These are phyloP conservation scores for Acrocera orbiculus DNA, from an alignment of 2,888 invertebrate species.

Conservation along the genomic window DNA sequence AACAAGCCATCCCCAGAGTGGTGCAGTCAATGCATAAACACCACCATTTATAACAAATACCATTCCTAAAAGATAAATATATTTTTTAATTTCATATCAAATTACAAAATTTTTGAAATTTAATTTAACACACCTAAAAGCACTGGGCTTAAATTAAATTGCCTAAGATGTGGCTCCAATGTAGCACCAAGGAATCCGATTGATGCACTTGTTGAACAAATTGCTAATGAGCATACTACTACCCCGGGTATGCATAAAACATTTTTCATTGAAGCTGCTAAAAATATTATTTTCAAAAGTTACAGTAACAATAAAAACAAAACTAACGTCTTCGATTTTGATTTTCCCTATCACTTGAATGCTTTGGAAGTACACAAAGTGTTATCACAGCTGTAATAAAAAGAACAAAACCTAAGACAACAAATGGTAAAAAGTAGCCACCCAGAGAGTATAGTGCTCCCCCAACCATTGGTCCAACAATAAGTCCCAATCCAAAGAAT, in stretches of 20 bases:
- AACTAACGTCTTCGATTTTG: slow-evolving; percentile 41
- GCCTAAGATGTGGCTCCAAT: slow-evolving; percentile 66
- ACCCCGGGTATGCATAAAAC: slow-evolving; percentile 59
- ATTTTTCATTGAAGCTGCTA: slow-evolving; percentile 43
- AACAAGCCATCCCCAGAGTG: slow-evolving; percentile 64
- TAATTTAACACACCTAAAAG: slow-evolving; percentile 9
- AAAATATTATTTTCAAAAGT: slow-evolving; percentile 4
- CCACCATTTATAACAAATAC: slow-evolving; percentile 76
- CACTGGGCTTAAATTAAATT: slow-evolving; percentile 13
- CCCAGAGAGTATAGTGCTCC: slow-evolving; percentile 65
- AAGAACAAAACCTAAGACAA: slow-evolving; percentile 54
- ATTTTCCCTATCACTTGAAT: slow-evolving; percentile 36
- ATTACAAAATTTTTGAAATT: background rate
- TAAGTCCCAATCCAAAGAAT: slow-evolving; percentile 71
- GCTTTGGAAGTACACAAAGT: slow-evolving; percentile 50
- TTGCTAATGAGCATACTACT: slow-evolving; percentile 47
- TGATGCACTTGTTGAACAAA: slow-evolving; percentile 60
- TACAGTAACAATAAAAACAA: too few species aligned
- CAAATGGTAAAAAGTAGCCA: slow-evolving; percentile 66
- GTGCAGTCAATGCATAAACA: slow-evolving; percentile 60
- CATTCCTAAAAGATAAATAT: slow-evolving; percentile 39
- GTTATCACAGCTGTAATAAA: slow-evolving; percentile 61
- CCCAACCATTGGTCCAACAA: slow-evolving; percentile 80
- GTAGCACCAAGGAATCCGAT: slow-evolving; percentile 81
- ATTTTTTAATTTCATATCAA: too few species aligned